Evolutionary conservation across 2,797 vertebrate species (phyloP).

Genomic region (Tympanoctomys barrerae): DNA sequence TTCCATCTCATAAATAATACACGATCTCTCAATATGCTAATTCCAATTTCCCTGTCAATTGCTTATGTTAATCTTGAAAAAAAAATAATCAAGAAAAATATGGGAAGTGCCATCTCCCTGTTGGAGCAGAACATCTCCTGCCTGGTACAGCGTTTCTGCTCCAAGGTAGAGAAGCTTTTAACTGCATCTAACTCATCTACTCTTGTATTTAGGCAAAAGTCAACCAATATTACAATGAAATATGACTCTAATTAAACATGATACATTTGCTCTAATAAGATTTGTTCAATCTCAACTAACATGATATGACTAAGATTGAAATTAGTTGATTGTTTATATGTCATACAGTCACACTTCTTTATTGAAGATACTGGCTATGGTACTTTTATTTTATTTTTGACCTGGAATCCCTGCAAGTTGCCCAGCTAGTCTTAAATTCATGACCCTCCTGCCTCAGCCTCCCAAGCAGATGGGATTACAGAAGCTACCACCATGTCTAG

Average conservation of each 20-base stretch:
- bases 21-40: slow-evolving; percentile 82
- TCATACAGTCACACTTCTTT: neutral
- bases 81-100: slow-evolving; percentile 83
- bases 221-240: neutral
- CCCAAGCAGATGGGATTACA: neutral
- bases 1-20: slow-evolving; percentile 89
- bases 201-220: slow-evolving; percentile 39
- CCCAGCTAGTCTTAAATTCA: neutral
- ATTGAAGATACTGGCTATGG: neutral
- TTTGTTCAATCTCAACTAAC: neutral
- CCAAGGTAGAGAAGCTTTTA: neutral
- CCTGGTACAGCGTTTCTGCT: neutral
- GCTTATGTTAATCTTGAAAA: slow-evolving; percentile 81
- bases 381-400: neutral
- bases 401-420: neutral
- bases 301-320: neutral
- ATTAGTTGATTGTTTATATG: neutral
- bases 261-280: slow-evolving; percentile 6
- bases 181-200: neutral
- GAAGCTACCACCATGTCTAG: neutral
- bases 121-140: slow-evolving; percentile 35
- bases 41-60: slow-evolving; percentile 84
- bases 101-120: slow-evolving; percentile 64
- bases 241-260: slow-evolving; percentile 38
- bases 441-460: neutral